Evolutionary conservation across 2,888 invertebrate species (phyloP).

Genomic region (Ichneumoninae sp.): DNA sequence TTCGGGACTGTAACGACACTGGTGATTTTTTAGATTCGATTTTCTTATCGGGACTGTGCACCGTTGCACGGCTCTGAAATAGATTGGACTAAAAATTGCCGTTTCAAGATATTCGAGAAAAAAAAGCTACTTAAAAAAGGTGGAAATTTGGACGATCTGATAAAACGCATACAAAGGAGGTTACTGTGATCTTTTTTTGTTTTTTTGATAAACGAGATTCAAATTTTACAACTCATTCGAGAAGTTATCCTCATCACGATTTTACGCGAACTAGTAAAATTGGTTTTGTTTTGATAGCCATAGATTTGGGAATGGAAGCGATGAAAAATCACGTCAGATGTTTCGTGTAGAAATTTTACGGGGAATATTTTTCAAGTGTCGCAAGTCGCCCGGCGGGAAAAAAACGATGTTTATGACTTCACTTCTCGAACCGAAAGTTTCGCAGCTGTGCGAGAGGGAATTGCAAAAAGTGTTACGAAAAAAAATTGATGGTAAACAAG

Average conservation of each 20-base stretch:
- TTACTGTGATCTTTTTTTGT: neutral
- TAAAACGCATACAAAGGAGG: neutral
- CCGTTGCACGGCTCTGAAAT: constrained; percentile 28
- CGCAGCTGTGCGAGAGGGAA: constrained; percentile 18
- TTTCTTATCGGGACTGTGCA: constrained; percentile 37
- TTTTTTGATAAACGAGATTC: constrained; percentile 4
- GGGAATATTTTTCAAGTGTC: constrained; percentile 58
- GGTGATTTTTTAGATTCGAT: constrained; percentile 22
- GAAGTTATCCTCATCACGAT: constrained; percentile 18
- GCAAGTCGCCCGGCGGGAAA: constrained; percentile 36
- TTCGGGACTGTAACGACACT: constrained; percentile 14
- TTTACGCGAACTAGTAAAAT: constrained; percentile 32
- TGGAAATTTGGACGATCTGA: neutral
- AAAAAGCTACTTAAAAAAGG: neutral
- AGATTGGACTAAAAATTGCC: constrained; percentile 42
- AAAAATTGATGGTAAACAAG: constrained; percentile 1
- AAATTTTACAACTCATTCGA: constrained; percentile 22
- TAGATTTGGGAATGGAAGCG: constrained; percentile 36
- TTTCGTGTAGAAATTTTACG: constrained; percentile 33
- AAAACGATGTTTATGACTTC: constrained; percentile 31
- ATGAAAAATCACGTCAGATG: constrained; percentile 52
- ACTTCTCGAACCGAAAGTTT: constrained; percentile 48
- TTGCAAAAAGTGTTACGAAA: neutral
- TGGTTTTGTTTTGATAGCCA: constrained; percentile 33
- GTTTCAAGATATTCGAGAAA: constrained; percentile 18